Base-by-base conservation (phyloP, 2,113 vertebrate species). In the Hucho hucho region DNA sequence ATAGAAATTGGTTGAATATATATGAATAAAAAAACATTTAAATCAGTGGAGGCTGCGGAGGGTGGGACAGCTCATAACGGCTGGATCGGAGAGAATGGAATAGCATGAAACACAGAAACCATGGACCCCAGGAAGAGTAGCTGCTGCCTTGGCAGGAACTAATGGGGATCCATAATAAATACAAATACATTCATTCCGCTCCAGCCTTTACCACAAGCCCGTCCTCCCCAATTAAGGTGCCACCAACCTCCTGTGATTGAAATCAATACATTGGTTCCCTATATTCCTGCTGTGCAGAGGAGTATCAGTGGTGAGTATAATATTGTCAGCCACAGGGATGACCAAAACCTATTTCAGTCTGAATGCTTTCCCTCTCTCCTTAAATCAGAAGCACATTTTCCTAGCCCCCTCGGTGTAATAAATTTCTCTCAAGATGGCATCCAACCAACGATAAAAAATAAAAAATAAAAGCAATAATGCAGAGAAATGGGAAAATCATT, bases 391-490 rank as follows among this genome's bases (percentile, higher is more conserved):
- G 80, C 86, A 83, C 87, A 82, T 61, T 61, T 22, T 22, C 58
- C 58, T 22, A n/a, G n/a, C 58, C 58, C 58, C 58, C 58, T 61
- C n/a, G 80, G 78, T 84, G 75, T 87, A 88, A 90, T 90, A 90
- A 91, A 90, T 87, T 83, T 86, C 81, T 86, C 90, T 84, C 80
- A 86, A 87, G 81, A 88, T 83, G 73, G 79, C 83, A 82, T 86
- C 85, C 86, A 81, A 88, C 84, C 87, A 86, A 83, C 84, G 79
- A 89, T 90, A 43, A 43, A 37, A 37, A 37, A 29, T 90, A 87
- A 49, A 87, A 89, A 89, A n/a, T n/a, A n/a, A 89, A 91, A 90
- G 78, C 82, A 91, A 90, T 91, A 92, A 92, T 78, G 86, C 87
- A 85, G 85, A 90, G 86, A 91, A 87, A 90, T 90, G 80, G 84